A percentile compares a stretch with the other conserved stretches of the same genome.
Evolutionary conservation across 2,888 invertebrate genomes (phyloP).

Genomic region (Tetragonula carbonaria): DNA sequence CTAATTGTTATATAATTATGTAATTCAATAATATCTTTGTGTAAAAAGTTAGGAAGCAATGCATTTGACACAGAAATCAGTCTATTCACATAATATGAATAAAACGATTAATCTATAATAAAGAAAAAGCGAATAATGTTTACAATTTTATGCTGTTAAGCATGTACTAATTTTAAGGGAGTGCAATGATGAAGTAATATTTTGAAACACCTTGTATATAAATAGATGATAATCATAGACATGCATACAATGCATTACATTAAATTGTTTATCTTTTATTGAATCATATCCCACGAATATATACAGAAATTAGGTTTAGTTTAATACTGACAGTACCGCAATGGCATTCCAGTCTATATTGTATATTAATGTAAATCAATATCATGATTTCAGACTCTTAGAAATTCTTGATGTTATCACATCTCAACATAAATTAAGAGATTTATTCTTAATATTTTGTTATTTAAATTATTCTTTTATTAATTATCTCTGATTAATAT

Average conservation of each 20-base stretch:
- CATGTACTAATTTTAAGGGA: conserved; percentile 25
- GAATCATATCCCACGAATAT: conserved; percentile 55
- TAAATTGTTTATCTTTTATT: conserved; percentile 57
- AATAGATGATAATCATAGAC: conserved; percentile 52
- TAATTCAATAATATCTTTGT: conserved; percentile 16
- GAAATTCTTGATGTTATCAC: conserved; percentile 17
- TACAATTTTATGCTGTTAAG: conserved; percentile 32
- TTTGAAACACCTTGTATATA: conserved; percentile 58
- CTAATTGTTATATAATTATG: conserved; percentile 41
- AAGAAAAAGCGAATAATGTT: conserved; percentile 14
- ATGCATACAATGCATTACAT: conserved; percentile 52
- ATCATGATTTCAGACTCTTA: conserved; percentile 47
- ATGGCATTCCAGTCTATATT: conserved; percentile 65
- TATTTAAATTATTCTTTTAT: not conserved
- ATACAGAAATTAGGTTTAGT: conserved; percentile 58
- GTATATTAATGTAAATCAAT: conserved; percentile 58
- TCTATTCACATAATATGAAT: conserved; percentile 40
- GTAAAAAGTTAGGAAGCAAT: conserved; percentile 17
- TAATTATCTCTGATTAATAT: conserved; percentile 1
- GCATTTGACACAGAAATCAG: conserved; percentile 20
- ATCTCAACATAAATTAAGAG: conserved; percentile 13
- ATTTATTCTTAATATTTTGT: conserved; percentile 11
- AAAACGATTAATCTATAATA: conserved; percentile 36
- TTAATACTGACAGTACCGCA: conserved; percentile 62
- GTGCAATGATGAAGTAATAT: conserved; percentile 60